Evolutionary conservation across 2,888 invertebrate genomes (phyloP), one percentile per base, ranked within the genome.

Genomic region (Drosophila rubida): DNA sequence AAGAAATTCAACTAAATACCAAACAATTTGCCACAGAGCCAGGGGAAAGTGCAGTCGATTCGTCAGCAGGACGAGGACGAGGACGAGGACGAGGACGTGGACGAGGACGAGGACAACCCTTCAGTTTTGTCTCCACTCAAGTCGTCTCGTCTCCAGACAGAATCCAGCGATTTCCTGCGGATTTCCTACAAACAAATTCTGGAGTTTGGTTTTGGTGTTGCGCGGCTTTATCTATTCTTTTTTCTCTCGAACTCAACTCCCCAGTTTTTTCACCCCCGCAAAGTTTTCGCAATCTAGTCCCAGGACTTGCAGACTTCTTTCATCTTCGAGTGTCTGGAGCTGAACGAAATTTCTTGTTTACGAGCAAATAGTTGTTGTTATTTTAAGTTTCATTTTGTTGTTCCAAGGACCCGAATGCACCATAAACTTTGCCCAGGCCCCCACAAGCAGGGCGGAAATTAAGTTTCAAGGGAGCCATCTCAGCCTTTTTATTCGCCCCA

Each of bases 301-400:
- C 60, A 58, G 46, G 69, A 72, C 74, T 72, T 39, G 53, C 49
- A 75, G 75, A 75, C 78, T 75, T 68, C 75, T 75, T 75, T 75
- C 75, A 69, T 85, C 79, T 80, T 88, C 64, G 72, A 85, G 77
- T 85, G 78, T 80, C 78, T 78, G 73, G 71, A 59, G 69, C 45
- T 77, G 71, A 80, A 78, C 80, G 88, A 87, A 87, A 85, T 82
- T 88, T 87, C 88, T 88, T 85, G 89, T 88, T 85, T 85, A 85
- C 88, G 85, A 85, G 75, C 69, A 83, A 83, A 83, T 83, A 83
- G 88, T 84, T 88, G 87, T 88, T 84, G 87, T 84, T 87, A 88
- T 88, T 88, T 84, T 81, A 88, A 84, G 88, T 84, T 87, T 86
- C 79, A 78, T 84, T 88, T 87, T 85, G 88, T 84, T 85, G 88